Evolutionary conservation across 2,113 vertebrate genomes (phyloP), one percentile per base, ranked within the genome.

Genomic region (Malaclemys terrapin): DNA sequence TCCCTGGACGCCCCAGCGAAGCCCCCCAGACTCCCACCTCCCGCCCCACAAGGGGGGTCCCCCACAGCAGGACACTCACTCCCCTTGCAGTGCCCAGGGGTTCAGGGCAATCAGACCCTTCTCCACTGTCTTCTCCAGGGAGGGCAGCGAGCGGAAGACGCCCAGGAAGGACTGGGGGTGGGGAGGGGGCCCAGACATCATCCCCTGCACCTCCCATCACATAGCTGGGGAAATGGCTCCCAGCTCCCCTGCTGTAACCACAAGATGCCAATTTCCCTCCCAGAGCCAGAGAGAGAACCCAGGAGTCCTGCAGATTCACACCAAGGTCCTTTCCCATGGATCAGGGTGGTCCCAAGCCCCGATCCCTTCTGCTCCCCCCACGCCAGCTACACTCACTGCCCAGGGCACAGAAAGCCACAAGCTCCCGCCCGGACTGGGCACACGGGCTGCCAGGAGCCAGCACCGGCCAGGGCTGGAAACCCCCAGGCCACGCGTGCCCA

Each of bases 111-210:
- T 98, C 75, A 99, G 98, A 94, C 99, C 99, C 65, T 98, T 99
- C 94, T 99, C 99, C 45, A 45, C 42, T 5, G 42, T 45, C 42
- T 45, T 45, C 42, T 45, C 42, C 42, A 45, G 42, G 42, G 42
- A 45, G 0, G 98, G 98, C 78, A 99, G 98, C 1, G 99, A 99
- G 92, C 98, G 99, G 97, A 99, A 99, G 45, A 99, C 95, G 0
- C 99, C 95, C 97, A 99, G 98, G 94, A 99, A 99, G 50, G 99
- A 99, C 99, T 99, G 95, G 0, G 38, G 2, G 13, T 0, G 65
- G 35, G 56, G 69, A 45, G 42, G 42, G 6, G 45, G 76, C 2
- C 14, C 65, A 35, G 0, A 56, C 2, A 69, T 85, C 82, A 83
- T 81, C 78, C 53, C 38, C 82, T 38, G 6, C 49, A 38, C 8